These are phyloP conservation scores for Perizoma affinitatum DNA, from an alignment of 2,888 invertebrate species.

Conservation along the genomic window DNA sequence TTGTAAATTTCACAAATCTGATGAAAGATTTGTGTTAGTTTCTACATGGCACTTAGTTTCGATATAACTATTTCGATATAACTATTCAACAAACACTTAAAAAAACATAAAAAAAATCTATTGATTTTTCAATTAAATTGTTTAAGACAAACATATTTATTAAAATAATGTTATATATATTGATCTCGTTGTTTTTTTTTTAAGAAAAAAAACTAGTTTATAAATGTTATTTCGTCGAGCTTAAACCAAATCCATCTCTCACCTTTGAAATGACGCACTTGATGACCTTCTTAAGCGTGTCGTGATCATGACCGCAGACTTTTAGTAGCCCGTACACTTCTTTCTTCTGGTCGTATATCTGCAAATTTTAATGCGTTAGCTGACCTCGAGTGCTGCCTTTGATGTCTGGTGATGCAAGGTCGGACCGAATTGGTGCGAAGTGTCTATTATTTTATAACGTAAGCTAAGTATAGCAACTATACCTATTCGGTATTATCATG, in stretches of 20 bases:
- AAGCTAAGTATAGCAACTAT: too few relatives aligned
- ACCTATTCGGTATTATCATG: too few relatives aligned
- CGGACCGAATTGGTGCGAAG: slow-evolving; percentile 5
- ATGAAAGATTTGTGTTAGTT: slow-evolving; percentile 3
- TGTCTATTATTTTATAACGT: neutral
- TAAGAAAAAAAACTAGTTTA: neutral
- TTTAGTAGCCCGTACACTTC: slow-evolving; percentile 68
- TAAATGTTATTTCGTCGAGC: neutral
- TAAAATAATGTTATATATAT: too few relatives aligned
- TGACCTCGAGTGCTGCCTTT: slow-evolving; percentile 29
- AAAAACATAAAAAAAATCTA: too few relatives aligned
- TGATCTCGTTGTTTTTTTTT: neutral
- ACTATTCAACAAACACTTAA: too few relatives aligned
- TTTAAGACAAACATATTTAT: too few relatives aligned
- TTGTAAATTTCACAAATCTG: slow-evolving; percentile 6
- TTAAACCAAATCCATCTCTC: slow-evolving; percentile 24
- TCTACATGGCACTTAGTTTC: too few relatives aligned
- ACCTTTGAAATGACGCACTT: slow-evolving; percentile 81
- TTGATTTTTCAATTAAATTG: too few relatives aligned
- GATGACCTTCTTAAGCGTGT: slow-evolving; percentile 74
- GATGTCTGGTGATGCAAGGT: slow-evolving; percentile 28
- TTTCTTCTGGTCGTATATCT: slow-evolving; percentile 67
- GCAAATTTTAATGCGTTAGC: slow-evolving; percentile 45
- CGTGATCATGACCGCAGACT: slow-evolving; percentile 76
- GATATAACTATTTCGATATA: too few relatives aligned